phyloP scores from a whole-genome alignment of 1,140 invertebrate species.

The Andricus grossulariae region DNA sequence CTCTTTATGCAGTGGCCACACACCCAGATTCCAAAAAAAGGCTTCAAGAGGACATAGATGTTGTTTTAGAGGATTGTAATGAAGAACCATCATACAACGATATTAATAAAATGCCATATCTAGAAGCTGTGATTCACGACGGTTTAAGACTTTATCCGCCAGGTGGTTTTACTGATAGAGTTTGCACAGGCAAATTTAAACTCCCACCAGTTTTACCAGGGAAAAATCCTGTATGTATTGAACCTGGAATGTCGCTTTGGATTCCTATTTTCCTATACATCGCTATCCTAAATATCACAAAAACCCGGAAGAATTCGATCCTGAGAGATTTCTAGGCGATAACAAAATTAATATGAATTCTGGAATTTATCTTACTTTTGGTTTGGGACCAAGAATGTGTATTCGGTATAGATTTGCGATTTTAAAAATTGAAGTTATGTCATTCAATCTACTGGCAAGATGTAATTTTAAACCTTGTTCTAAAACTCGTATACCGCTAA shows the following conservation, averaged over 20 bases:
- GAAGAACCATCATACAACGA: slow-evolving; percentile 68
- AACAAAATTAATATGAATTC: background rate
- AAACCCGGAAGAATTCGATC: too few relatives aligned
- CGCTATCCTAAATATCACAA: slow-evolving; percentile 71
- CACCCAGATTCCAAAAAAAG: slow-evolving; percentile 78
- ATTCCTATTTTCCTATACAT: slow-evolving; percentile 73
- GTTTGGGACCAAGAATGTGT: background rate
- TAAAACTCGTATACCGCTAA: background rate
- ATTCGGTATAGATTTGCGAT: background rate
- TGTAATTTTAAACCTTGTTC: background rate
- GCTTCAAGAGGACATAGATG: slow-evolving; percentile 78
- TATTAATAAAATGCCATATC: slow-evolving; percentile 71
- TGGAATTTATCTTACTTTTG: background rate
- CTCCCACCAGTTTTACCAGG: too few relatives aligned
- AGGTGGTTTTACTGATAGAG: slow-evolving; percentile 67
- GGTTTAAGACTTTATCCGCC: slow-evolving; percentile 78
- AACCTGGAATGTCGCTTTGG: slow-evolving; percentile 46
- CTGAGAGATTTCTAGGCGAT: background rate
- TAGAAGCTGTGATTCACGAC: slow-evolving; percentile 75
- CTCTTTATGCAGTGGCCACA: slow-evolving; percentile 75
- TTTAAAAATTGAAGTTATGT: background rate
- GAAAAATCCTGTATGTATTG: slow-evolving; percentile 69
- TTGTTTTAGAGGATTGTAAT: slow-evolving; percentile 49
- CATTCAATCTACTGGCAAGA: background rate
- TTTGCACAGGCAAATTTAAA: slow-evolving; percentile 63